A percentile compares a stretch with the other conserved stretches of the same genome.
Conservation (phyloP, 2,113 vertebrate genomes). For the Rhineura floridana region DNA sequence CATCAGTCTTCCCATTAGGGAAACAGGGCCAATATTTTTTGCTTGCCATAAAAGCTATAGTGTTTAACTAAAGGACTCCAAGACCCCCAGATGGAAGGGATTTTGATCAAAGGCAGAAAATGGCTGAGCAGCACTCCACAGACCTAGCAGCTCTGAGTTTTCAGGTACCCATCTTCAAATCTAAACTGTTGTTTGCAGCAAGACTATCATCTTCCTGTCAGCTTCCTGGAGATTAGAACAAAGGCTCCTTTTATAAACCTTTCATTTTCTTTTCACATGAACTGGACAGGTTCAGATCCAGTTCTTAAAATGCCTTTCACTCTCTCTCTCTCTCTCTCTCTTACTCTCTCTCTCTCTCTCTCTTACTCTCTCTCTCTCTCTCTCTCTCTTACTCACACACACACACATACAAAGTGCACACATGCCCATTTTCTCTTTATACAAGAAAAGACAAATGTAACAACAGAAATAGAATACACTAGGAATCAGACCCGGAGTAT, state of each 20-base stretch:
- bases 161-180: background rate
- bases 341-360: too few species aligned
- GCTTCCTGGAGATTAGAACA: background rate
- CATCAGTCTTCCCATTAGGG: background rate
- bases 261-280: background rate
- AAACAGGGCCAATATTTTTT: background rate
- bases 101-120: constrained; percentile 9
- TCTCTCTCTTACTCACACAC: too few species aligned
- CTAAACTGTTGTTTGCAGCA: background rate
- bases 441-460: background rate
- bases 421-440: background rate
- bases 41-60: background rate
- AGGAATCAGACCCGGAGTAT: background rate
- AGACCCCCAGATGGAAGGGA: constrained; percentile 7
- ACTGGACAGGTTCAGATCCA: background rate
- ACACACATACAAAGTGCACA: background rate
- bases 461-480: background rate
- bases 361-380: too few species aligned
- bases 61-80: background rate
- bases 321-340: too few species aligned
- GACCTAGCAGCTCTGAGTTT: background rate
- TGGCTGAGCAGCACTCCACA: background rate
- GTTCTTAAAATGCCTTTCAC: background rate
- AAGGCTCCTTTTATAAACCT: background rate
- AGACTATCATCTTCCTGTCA: background rate